Percentiles rank a stretch among this genome's conserved stretches.
Conservation (phyloP, 2,888 invertebrate genomes). For the Polymixis flavicincta region DNA sequence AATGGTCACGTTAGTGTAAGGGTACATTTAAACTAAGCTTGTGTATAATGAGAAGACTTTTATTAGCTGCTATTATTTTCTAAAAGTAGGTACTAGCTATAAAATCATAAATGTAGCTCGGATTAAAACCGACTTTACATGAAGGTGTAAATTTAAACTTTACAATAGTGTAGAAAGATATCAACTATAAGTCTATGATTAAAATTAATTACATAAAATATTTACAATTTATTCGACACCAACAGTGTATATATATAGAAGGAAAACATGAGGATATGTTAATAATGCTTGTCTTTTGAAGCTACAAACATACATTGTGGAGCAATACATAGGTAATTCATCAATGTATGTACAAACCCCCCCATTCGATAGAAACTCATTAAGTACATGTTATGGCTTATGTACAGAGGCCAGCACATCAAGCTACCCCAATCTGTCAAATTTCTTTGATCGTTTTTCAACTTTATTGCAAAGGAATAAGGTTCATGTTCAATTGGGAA, state of each 20-base stretch:
- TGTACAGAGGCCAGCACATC: no score
- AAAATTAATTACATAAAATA: constrained; percentile 60
- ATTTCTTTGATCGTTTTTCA: no score
- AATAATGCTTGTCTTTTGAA: constrained; percentile 54
- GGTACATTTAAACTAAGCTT: constrained; percentile 15
- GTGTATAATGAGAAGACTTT: constrained; percentile 49
- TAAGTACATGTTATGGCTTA: no score
- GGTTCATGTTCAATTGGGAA: no score
- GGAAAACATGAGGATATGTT: constrained; percentile 66
- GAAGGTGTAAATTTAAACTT: constrained; percentile 41
- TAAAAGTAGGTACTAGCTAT: constrained; percentile 27
- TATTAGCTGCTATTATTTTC: constrained; percentile 47
- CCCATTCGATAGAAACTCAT: neutral
- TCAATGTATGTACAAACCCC: neutral
- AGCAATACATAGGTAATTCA: constrained; percentile 45
- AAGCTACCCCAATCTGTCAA: no score
- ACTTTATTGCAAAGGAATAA: no score
- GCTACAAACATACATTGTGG: constrained; percentile 37
- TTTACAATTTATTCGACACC: constrained; percentile 56
- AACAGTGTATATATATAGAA: constrained; percentile 39
- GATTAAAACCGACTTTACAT: constrained; percentile 41
- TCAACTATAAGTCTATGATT: constrained; percentile 30
- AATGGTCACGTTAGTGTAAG: neutral
- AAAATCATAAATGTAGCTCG: constrained; percentile 44
- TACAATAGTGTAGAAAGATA: constrained; percentile 49